Evolutionary conservation across 1,140 invertebrate species (phyloP).

Genomic region (Caerostris extrusa): DNA sequence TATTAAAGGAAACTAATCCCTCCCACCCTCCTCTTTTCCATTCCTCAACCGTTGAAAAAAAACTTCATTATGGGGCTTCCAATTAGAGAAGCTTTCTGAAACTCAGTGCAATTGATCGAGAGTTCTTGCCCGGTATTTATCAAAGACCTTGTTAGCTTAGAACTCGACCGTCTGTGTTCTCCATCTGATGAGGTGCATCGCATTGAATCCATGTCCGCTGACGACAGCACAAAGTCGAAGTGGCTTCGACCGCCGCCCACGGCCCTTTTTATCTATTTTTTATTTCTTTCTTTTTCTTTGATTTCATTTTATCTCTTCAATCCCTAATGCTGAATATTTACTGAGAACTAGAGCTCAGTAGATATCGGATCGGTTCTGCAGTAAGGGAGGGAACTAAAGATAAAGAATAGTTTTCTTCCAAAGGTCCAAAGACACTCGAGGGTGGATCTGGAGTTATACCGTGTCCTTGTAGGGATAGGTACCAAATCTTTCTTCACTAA

Average conservation of each 20-base stretch:
- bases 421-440: neutral
- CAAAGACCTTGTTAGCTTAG: constrained; percentile 77
- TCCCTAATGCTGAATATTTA: constrained; percentile 60
- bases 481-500: too few species aligned
- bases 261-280: constrained; percentile 31
- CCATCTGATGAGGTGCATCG: constrained; percentile 68
- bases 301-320: constrained; percentile 69
- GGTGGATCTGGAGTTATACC: neutral
- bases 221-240: constrained; percentile 66
- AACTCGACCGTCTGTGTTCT: constrained; percentile 74
- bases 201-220: constrained; percentile 70
- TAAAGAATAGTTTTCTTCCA: constrained; percentile 19
- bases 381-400: neutral
- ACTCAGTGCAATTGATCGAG: constrained; percentile 70
- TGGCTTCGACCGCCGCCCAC: constrained; percentile 44
- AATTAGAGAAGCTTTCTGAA: constrained; percentile 73
- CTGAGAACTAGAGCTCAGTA: constrained; percentile 28
- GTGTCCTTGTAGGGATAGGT: neutral
- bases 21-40: neutral
- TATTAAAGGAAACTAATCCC: constrained; percentile 68
- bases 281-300: constrained; percentile 33
- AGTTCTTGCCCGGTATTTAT: constrained; percentile 72
- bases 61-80: constrained; percentile 74
- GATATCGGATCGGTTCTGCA: constrained; percentile 24
- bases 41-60: constrained; percentile 25